phyloP scores from a whole-genome alignment of 2,888 invertebrate species.

The Drosophila peninsularis region DNA sequence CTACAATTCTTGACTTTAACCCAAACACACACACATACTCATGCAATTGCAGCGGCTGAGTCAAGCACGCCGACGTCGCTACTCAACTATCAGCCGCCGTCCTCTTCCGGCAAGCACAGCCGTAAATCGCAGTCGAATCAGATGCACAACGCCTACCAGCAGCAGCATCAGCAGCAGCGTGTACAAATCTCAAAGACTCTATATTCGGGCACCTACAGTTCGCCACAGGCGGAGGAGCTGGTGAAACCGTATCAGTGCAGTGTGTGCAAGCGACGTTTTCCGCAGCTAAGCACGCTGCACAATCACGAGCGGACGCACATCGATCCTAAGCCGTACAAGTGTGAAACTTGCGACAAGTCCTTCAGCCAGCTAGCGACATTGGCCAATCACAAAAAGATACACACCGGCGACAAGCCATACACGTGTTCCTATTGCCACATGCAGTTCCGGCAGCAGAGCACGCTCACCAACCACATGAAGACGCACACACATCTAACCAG shows the following conservation, averaged over 20 bases:
- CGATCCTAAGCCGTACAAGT: conserved; percentile 83
- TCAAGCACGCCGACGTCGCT: conserved; percentile 80
- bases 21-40: conserved; percentile 14
- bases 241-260: conserved; percentile 82
- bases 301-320: conserved; percentile 83
- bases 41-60: conserved; percentile 61
- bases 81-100: conserved; percentile 80
- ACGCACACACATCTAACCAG: conserved; percentile 79
- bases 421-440: conserved; percentile 83
- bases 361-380: conserved; percentile 82
- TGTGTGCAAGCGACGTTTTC: conserved; percentile 82
- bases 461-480: conserved; percentile 83
- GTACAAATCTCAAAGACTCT: conserved; percentile 82
- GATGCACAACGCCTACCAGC: conserved; percentile 76
- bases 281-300: conserved; percentile 82
- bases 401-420: conserved; percentile 82
- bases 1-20: conserved; percentile 19
- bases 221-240: conserved; percentile 82
- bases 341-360: conserved; percentile 82
- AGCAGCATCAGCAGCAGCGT: conserved; percentile 74
- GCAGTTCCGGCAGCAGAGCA: conserved; percentile 83
- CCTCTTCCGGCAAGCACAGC: conserved; percentile 56
- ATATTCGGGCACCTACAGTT: conserved; percentile 82
- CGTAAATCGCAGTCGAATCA: conserved; percentile 70
- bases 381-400: conserved; percentile 83